Percentiles rank a stretch among this genome's conserved stretches.
These are phyloP conservation scores for Hypsibius dujardini DNA, from an alignment of 1,140 invertebrate genomes.

Conservation along the genomic window DNA sequence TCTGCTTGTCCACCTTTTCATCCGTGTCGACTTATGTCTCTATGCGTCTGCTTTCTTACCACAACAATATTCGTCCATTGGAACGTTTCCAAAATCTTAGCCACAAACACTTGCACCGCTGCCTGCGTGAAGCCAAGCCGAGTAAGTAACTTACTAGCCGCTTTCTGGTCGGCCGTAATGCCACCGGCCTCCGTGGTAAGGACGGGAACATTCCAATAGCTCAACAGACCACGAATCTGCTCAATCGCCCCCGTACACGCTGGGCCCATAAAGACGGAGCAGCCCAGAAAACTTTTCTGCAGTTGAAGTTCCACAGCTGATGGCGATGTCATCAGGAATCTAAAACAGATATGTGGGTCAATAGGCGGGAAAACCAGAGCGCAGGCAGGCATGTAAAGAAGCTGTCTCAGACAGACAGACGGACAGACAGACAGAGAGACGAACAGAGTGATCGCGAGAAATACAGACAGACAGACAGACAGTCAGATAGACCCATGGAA, in stretches of 20 bases:
- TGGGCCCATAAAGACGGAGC: neutral
- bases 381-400: no score
- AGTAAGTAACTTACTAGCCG: neutral
- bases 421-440: no score
- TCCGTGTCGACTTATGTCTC: neutral
- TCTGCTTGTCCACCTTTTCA: neutral
- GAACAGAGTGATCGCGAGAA: no score
- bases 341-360: no score
- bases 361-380: no score
- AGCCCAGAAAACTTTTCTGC: neutral
- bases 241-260: neutral
- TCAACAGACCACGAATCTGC: conserved; percentile 5
- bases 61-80: neutral
- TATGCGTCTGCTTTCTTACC: neutral
- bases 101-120: neutral
- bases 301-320: neutral
- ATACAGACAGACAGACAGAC: no score
- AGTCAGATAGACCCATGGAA: no score
- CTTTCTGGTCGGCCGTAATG: neutral
- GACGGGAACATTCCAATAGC: neutral
- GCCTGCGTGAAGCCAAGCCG: neutral
- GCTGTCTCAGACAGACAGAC: no score
- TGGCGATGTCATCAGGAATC: neutral
- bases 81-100: neutral
- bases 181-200: neutral